These are phyloP conservation scores for Capreolus pygargus DNA, from an alignment of 2,113 vertebrate genomes.

Conservation along the genomic window DNA sequence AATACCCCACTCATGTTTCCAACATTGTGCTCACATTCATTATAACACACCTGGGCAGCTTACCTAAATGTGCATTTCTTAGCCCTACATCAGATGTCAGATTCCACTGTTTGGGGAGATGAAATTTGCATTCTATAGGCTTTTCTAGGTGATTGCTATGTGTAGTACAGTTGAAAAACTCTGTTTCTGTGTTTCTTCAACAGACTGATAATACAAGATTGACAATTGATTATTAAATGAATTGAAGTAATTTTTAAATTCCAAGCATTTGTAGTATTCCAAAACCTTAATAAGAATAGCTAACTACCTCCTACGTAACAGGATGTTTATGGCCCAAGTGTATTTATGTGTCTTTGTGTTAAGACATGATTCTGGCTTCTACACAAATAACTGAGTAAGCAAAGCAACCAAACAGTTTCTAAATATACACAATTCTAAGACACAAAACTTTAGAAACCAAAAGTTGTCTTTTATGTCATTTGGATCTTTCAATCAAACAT, in stretches of 20 bases:
- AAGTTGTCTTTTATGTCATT: neutral
- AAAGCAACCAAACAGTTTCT: neutral
- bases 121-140: neutral
- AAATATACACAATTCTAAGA: neutral
- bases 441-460: neutral
- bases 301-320: neutral
- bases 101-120: neutral
- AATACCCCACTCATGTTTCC: neutral
- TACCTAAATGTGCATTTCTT: neutral
- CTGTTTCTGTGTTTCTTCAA: neutral
- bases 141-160: neutral
- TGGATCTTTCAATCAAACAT: neutral
- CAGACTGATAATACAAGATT: neutral
- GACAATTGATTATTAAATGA: neutral
- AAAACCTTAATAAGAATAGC: neutral
- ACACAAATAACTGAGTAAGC: neutral
- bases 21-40: neutral
- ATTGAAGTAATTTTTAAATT: neutral
- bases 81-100: neutral
- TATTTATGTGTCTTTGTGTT: neutral
- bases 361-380: neutral
- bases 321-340: neutral
- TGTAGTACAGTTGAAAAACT: neutral
- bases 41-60: neutral
- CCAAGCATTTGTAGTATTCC: neutral